Evolutionary conservation across 1,140 invertebrate species (phyloP).

Genomic region (Heliothis virescens): DNA sequence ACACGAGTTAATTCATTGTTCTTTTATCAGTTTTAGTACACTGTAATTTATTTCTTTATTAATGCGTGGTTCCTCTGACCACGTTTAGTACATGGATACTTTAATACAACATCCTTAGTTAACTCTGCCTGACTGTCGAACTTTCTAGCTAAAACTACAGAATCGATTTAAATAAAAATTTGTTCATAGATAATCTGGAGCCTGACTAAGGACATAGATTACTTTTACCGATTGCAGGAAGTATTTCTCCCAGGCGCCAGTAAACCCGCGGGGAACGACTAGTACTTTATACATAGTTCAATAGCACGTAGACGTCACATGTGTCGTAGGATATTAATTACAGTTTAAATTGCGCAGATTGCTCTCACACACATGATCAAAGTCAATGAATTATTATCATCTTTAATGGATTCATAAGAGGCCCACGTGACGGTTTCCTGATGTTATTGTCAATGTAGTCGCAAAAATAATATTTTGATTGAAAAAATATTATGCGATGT

Average conservation of each 20-base stretch:
- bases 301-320: background rate
- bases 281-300: no score
- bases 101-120: background rate
- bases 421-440: constrained; percentile 21
- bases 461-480: constrained; percentile 19
- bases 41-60: constrained; percentile 1
- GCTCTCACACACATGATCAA: constrained; percentile 28
- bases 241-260: no score
- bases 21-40: constrained; percentile 32
- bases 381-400: constrained; percentile 44
- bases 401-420: constrained; percentile 11
- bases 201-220: no score
- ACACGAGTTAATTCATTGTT: constrained; percentile 21
- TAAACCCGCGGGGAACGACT: no score
- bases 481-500: constrained; percentile 16
- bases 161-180: no score
- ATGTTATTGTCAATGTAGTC: constrained; percentile 17
- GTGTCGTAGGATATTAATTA: constrained; percentile 31
- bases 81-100: background rate
- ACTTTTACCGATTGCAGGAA: no score
- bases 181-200: constrained; percentile 10
- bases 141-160: no score
- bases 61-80: background rate
- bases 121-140: no score
- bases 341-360: constrained; percentile 38